A percentile compares a stretch with the other conserved stretches of the same genome.
These are phyloP conservation scores for Ochotona curzoniae DNA, from an alignment of 2,113 vertebrate genomes.

Conservation along the genomic window DNA sequence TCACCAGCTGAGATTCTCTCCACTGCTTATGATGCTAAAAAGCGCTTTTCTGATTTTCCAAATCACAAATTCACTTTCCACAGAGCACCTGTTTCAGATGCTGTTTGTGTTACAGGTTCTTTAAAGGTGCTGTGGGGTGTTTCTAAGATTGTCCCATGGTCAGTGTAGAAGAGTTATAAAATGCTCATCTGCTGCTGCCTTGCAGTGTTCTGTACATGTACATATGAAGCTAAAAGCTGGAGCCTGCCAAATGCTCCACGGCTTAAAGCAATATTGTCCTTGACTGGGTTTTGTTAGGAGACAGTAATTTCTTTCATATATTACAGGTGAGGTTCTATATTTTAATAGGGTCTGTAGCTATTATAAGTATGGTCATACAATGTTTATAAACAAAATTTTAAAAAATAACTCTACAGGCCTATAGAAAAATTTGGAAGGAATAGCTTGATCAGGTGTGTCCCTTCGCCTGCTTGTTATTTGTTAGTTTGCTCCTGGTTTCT, in stretches of 20 bases:
- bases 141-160: neutral
- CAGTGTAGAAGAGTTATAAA: neutral
- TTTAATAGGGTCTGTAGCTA: neutral
- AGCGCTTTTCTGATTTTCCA: neutral
- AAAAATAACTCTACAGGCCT: neutral
- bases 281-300: conserved; percentile 40
- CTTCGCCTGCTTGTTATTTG: neutral
- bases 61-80: neutral
- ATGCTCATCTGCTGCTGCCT: neutral
- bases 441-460: neutral
- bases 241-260: neutral
- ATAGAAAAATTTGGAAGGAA: neutral
- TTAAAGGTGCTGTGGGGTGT: neutral
- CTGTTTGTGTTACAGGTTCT: neutral
- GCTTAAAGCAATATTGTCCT: neutral
- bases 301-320: neutral
- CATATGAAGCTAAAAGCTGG: neutral
- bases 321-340: neutral
- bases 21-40: neutral
- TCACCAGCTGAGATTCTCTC: neutral
- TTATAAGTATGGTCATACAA: neutral
- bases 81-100: neutral
- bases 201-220: neutral
- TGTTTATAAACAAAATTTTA: neutral
- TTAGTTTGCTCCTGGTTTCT: neutral